These are phyloP conservation scores for Tetramorium alpestre DNA, from an alignment of 1,140 invertebrate genomes.

Conservation along the genomic window DNA sequence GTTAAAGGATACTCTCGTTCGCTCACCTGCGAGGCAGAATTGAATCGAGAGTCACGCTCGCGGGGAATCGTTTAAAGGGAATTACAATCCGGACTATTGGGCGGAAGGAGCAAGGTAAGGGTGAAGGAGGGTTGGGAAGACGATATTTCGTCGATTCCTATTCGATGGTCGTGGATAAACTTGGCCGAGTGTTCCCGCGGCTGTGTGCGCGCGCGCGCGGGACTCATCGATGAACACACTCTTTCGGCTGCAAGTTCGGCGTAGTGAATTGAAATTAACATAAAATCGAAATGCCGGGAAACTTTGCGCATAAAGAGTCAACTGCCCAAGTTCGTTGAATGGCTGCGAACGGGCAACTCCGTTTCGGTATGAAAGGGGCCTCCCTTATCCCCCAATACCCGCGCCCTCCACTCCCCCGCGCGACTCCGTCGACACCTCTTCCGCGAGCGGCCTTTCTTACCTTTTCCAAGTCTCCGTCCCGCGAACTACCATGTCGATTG, in stretches of 20 bases:
- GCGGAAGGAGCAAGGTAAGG: conserved; percentile 59
- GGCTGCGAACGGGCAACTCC: conserved; percentile 80
- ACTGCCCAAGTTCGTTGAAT: conserved; percentile 84
- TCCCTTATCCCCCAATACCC: not conserved
- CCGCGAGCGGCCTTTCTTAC: conserved; percentile 34
- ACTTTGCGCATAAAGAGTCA: conserved; percentile 85
- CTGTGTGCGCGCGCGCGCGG: conserved; percentile 70
- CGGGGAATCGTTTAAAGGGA: conserved; percentile 78
- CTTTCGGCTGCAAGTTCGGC: conserved; percentile 78
- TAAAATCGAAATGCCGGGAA: conserved; percentile 85
- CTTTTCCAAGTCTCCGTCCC: conserved; percentile 32
- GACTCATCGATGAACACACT: conserved; percentile 73
- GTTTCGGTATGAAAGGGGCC: conserved; percentile 78
- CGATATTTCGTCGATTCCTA: conserved; percentile 81
- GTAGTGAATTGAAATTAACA: conserved; percentile 85
- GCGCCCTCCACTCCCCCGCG: not conserved
- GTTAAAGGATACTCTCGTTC: conserved; percentile 54
- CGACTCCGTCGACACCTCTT: conserved; percentile 22
- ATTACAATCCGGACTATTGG: conserved; percentile 77
- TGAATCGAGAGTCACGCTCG: conserved; percentile 81
- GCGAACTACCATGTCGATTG: conserved; percentile 17
- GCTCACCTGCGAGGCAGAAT: conserved; percentile 71
- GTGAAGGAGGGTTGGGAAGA: conserved; percentile 66
- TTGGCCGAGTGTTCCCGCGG: conserved; percentile 71
- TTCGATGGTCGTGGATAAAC: conserved; percentile 81